Conservation (phyloP, 1,140 invertebrate genomes). For the Halictus rubicundus region DNA sequence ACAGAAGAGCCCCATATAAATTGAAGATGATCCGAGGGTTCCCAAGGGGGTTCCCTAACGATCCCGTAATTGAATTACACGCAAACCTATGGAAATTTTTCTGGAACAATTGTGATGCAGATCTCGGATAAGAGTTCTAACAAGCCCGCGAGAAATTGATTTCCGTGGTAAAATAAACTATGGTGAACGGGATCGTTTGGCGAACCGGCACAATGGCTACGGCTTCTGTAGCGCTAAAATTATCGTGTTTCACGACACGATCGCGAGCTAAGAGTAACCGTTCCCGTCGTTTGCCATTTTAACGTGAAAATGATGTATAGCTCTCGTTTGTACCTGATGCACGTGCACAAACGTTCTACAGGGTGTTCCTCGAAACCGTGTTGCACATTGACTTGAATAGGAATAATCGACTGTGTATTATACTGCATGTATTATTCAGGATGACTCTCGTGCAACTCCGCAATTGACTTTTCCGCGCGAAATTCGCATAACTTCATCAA, state of each 20-base stretch:
- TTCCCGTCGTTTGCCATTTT: slow-evolving; percentile 39
- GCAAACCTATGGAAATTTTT: too few species aligned
- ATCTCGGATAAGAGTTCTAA: too few species aligned
- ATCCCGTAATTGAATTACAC: too few species aligned
- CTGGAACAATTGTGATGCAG: too few species aligned
- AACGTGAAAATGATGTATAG: slow-evolving; percentile 44
- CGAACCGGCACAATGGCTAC: neutral
- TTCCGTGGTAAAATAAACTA: neutral
- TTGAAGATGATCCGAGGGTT: too few species aligned
- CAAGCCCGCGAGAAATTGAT: neutral
- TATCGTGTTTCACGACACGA: slow-evolving; percentile 20
- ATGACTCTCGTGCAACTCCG: neutral
- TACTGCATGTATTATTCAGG: neutral
- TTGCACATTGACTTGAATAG: slow-evolving; percentile 3
- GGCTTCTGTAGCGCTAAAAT: slow-evolving; percentile 16
- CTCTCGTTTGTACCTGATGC: slow-evolving; percentile 23
- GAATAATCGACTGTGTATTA: slow-evolving; percentile 1
- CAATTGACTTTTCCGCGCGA: slow-evolving; percentile 1
- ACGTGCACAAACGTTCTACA: slow-evolving; percentile 1
- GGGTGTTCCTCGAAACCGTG: slow-evolving; percentile 11
- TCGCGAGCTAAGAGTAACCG: slow-evolving; percentile 21
- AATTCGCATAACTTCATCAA: neutral
- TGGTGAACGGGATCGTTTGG: neutral
- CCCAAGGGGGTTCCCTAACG: too few species aligned
- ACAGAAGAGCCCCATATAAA: too few species aligned